Evolutionary conservation across 2,888 invertebrate genomes (phyloP), one percentile per base, ranked within the genome.

Genomic region (Drosophila barbarae): DNA sequence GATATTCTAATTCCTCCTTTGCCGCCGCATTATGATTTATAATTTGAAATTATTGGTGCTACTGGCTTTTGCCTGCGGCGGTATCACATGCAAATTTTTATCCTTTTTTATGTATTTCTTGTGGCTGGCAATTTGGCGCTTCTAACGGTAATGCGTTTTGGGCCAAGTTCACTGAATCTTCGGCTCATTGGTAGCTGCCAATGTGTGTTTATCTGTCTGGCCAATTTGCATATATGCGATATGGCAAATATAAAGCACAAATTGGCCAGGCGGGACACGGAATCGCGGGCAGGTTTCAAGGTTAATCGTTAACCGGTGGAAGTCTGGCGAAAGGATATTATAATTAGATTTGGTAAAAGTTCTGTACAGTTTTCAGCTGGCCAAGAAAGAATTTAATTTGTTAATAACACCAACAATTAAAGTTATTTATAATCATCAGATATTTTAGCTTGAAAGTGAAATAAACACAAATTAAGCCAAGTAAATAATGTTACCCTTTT

Each of bases 141-240:
- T 71, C 72, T 80, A 80, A 80, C 79, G 79, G 79, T 72, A 72
- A 53, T 60, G 59, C 46, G 52, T 56, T 72, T 30, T 26, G 55
- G 57, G 53, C 80, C 42, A 54, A 72, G 64, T 49, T 51, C 55
- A 54, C 64, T 70, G 65, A 23, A 64, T 51, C 18, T 18, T 38
- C 60, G 59, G 70, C 66, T 52, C 51, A 49, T 64, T 67, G 56
- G 57, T 53, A 56, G 66, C 42, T 47, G 69, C 26, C 42, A 67
- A 69, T 84, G 63, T 80, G 63, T 80, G 76, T 84, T 80, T 80
- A 80, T 84, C 79, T 82, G 79, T 80, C 79, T 80, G 79, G 78
- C 58, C 30, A 46, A 80, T 80, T 84, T 80, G 79, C 79, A 80
- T 80, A 79, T 63, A 30, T 76, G 81, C 76, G 82, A 80, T 84